phyloP scores from a whole-genome alignment of 2,797 vertebrate genomes.

The Etheostoma nigrum region DNA sequence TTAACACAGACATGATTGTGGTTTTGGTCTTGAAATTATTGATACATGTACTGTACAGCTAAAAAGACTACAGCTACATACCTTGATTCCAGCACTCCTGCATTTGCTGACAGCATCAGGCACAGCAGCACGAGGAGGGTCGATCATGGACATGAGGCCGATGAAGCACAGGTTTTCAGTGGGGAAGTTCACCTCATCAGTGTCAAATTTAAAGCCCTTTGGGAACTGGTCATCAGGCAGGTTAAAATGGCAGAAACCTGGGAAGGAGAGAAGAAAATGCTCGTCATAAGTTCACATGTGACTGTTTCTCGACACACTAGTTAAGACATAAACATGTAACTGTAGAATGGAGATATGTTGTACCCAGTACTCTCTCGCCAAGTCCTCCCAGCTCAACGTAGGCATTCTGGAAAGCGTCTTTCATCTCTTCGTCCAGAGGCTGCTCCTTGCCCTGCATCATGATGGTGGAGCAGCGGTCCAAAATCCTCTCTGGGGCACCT shows the following conservation, averaged over 20 bases:
- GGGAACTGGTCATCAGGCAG: constrained; percentile 93
- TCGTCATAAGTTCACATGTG: neutral
- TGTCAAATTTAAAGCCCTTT: constrained; percentile 91
- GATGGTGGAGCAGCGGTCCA: constrained; percentile 94
- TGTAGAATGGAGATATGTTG: neutral
- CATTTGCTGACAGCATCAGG: constrained; percentile 97
- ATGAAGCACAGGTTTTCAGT: constrained; percentile 94
- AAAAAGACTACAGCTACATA: constrained; percentile 9
- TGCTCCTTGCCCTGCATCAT: constrained; percentile 93
- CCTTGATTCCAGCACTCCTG: constrained; percentile 97
- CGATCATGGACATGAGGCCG: constrained; percentile 97
- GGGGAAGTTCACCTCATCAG: constrained; percentile 94
- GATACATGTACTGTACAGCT: neutral
- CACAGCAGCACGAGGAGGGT: constrained; percentile 95
- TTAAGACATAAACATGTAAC: neutral
- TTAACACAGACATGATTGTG: neutral
- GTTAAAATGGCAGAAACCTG: constrained; percentile 92
- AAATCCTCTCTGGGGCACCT: constrained; percentile 94
- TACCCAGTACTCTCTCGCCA: constrained; percentile 95
- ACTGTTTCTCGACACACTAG: neutral
- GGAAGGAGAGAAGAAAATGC: neutral
- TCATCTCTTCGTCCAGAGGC: constrained; percentile 92
- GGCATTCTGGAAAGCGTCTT: constrained; percentile 94
- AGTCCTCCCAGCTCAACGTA: constrained; percentile 97
- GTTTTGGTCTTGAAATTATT: neutral